phyloP scores from a whole-genome alignment of 30 jellyfish, hydroid and myxozoan species.

The Hydractinia echinata region DNA sequence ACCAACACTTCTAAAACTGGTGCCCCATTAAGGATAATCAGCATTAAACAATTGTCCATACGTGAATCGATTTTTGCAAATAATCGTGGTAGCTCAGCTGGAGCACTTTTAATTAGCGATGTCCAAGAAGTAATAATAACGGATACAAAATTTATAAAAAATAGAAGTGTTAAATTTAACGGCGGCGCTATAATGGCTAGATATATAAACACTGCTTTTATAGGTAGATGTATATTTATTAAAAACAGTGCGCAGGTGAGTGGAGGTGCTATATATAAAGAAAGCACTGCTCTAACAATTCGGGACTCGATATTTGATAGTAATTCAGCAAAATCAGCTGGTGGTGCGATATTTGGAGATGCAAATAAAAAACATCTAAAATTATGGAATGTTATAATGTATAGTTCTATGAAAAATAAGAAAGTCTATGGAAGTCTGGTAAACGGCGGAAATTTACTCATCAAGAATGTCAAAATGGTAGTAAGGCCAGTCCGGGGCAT shows the following conservation, averaged over 20 bases:
- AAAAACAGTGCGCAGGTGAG: background rate
- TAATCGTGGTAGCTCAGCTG: too few species aligned
- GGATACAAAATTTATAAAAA: too few species aligned
- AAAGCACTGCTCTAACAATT: background rate
- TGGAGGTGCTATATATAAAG: slow-evolving; percentile 16
- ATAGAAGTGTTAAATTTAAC: too few species aligned
- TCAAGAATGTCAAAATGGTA: background rate
- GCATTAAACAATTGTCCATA: background rate
- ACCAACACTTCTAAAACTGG: background rate
- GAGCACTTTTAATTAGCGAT: too few species aligned
- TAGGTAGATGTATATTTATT: background rate
- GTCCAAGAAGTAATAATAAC: too few species aligned
- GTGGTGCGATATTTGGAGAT: slow-evolving; percentile 7
- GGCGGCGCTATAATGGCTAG: too few species aligned
- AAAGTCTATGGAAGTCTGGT: background rate
- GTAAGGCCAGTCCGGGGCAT: background rate
- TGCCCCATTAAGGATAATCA: background rate
- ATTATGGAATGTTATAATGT: background rate
- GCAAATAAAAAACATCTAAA: background rate
- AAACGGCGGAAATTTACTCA: background rate
- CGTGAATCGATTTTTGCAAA: too few species aligned
- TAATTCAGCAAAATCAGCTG: background rate
- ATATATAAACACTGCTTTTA: background rate
- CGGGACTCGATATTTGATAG: background rate
- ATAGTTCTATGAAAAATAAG: background rate